Evolutionary conservation across 2,888 invertebrate species (phyloP), one percentile per base, ranked within the genome.

Genomic region (Pantelozetes paolii): DNA sequence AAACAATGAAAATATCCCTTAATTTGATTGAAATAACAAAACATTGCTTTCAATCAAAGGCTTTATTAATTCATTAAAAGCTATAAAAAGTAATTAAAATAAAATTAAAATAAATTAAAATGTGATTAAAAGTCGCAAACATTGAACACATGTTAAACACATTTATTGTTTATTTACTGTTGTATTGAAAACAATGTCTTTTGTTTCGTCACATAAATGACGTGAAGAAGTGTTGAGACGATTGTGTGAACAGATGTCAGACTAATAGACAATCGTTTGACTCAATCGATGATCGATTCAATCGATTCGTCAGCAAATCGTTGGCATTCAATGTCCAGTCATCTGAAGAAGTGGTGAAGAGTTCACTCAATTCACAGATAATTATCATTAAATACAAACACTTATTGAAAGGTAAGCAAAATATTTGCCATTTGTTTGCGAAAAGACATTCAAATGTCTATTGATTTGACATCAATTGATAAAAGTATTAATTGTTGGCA

Each of bases 181-280:
- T n/a, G 23, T 6, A 13, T 13, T 2, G 1, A 26, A 62, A 62
- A 62, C 62, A 62, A 62, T 6, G 32, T 30, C 30, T 32, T 62
- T 62, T 62, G 62, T 62, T 62, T 62, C 62, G 62, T 62, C 62
- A 62, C 32, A 32, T 62, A 13, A 18, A 62, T 62, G 62, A 62
- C 62, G 62, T 62, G n/a, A 32, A 23, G n/a, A 15, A 8, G 5
- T n/a, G 32, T 62, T 20, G 20, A 50, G 18, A 50, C 5, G 50
- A 50, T n/a, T n/a, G n/a, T 36, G 36, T 36, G 36, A 45, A 45
- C 2, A 15, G 45, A 9, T 45, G 18, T 45, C 45, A 45, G 45
- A 11, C 15, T 11, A 8, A 36, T 36, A 11, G 11, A 11, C 11
- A 11, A 8, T 18, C 15, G 45, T 15, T 15, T 45, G 45, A 45